Evolutionary conservation across 2,888 invertebrate genomes (phyloP).

Genomic region (Eristalis intricaria): DNA sequence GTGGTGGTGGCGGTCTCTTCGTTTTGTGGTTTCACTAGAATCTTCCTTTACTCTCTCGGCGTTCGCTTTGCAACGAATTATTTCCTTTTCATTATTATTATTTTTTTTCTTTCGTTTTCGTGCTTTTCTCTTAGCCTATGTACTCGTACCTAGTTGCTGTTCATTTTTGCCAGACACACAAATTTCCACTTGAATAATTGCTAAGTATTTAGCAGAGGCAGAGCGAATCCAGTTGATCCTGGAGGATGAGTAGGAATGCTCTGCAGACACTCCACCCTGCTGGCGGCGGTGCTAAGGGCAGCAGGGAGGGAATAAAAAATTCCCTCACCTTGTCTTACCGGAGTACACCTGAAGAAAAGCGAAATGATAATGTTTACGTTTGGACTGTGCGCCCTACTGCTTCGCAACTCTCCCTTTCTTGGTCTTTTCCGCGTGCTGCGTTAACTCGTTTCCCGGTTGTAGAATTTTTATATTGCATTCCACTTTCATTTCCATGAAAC

Average conservation of each 20-base stretch:
- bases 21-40: conserved; percentile 45
- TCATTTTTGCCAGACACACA: conserved; percentile 68
- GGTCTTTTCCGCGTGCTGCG: neutral
- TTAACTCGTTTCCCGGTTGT: conserved; percentile 24
- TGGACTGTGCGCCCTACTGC: conserved; percentile 26
- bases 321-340: neutral
- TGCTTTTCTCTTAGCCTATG: neutral
- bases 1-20: neutral
- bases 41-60: conserved; percentile 17
- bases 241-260: conserved; percentile 29
- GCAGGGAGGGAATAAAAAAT: neutral
- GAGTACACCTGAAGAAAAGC: conserved; percentile 44
- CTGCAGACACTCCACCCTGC: conserved; percentile 1
- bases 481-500: conserved; percentile 62
- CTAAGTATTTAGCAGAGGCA: conserved; percentile 62
- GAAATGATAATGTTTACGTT: conserved; percentile 65
- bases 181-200: conserved; percentile 70
- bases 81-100: conserved; percentile 18
- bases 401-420: neutral
- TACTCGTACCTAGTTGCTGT: neutral
- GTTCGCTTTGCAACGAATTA: conserved; percentile 35
- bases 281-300: neutral
- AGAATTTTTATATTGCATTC: conserved; percentile 50
- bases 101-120: neutral
- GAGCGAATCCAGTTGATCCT: conserved; percentile 45